Percentiles rank a stretch among this genome's conserved stretches.
Conservation (phyloP, 2,888 invertebrate species). For the Trichopoda pennipes region DNA sequence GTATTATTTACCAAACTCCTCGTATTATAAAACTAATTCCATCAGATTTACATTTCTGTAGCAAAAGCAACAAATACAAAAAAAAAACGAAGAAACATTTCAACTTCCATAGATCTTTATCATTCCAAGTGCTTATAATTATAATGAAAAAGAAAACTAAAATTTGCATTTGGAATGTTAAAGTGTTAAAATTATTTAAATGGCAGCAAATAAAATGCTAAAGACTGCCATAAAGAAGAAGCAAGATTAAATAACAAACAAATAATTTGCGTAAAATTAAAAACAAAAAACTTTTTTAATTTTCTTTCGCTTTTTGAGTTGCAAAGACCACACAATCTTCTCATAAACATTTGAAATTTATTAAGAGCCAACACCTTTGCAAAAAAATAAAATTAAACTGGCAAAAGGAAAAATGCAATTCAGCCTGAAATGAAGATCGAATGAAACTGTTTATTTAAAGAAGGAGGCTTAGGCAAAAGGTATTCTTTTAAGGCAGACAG, state of each 20-base stretch:
- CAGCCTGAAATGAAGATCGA: conserved; percentile 37
- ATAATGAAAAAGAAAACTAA: conserved; percentile 16
- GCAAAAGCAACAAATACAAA: neutral
- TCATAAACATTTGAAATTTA: conserved; percentile 61
- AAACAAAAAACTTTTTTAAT: neutral
- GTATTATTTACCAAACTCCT: too few species aligned
- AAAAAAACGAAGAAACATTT: too few species aligned
- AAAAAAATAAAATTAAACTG: conserved; percentile 15
- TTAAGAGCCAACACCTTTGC: conserved; percentile 41
- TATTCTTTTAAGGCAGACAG: conserved; percentile 24
- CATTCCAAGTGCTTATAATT: conserved; percentile 5
- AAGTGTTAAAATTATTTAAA: conserved; percentile 59
- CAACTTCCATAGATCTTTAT: neutral
- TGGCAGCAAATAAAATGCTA: conserved; percentile 46
- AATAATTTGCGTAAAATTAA: conserved; percentile 59
- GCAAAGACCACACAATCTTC: conserved; percentile 39
- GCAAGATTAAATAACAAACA: conserved; percentile 52
- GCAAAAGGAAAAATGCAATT: conserved; percentile 28
- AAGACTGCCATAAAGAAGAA: conserved; percentile 27
- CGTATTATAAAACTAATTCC: too few species aligned
- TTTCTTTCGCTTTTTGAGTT: conserved; percentile 4
- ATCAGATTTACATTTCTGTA: neutral
- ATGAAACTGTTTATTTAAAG: conserved; percentile 1
- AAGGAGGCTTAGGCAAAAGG: neutral
- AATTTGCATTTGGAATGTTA: conserved; percentile 32